phyloP scores from a whole-genome alignment of 2,888 invertebrate genomes.

The Timandra comae region DNA sequence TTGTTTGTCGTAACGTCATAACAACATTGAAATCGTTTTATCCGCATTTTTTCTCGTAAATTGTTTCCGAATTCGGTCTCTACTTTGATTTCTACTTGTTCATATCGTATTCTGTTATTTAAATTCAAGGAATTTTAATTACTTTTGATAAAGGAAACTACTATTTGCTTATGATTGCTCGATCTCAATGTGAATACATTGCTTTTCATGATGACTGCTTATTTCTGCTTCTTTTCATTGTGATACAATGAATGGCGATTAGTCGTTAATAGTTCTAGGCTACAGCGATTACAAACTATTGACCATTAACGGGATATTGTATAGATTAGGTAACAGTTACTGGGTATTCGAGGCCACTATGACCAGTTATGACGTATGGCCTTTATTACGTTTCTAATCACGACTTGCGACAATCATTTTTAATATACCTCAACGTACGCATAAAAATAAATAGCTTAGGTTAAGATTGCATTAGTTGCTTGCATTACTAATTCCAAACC shows the following conservation, averaged over 20 bases:
- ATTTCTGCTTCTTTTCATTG: too few species aligned
- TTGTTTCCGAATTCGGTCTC: conserved; percentile 9
- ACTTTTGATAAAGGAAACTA: too few species aligned
- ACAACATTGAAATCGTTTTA: conserved; percentile 17
- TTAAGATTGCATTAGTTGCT: too few species aligned
- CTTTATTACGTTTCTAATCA: background rate
- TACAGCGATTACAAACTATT: conserved; percentile 12
- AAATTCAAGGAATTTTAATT: conserved; percentile 2
- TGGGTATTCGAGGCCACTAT: background rate
- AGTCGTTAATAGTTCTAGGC: conserved; percentile 8
- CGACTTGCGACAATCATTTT: too few species aligned
- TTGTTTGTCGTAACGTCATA: conserved; percentile 25
- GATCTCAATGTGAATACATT: too few species aligned
- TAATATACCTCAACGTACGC: too few species aligned
- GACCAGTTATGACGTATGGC: background rate
- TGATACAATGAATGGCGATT: conserved; percentile 7
- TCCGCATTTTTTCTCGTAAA: conserved; percentile 14
- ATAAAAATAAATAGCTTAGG: too few species aligned
- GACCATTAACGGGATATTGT: conserved; percentile 17
- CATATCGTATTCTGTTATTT: conserved; percentile 10
- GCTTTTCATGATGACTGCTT: too few species aligned
- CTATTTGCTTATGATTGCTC: too few species aligned
- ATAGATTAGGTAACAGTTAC: conserved; percentile 1
- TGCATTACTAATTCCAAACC: too few species aligned
- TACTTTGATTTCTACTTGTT: background rate